Evolutionary conservation across 2,888 invertebrate species (phyloP).

Genomic region (Conchocele bisecta): DNA sequence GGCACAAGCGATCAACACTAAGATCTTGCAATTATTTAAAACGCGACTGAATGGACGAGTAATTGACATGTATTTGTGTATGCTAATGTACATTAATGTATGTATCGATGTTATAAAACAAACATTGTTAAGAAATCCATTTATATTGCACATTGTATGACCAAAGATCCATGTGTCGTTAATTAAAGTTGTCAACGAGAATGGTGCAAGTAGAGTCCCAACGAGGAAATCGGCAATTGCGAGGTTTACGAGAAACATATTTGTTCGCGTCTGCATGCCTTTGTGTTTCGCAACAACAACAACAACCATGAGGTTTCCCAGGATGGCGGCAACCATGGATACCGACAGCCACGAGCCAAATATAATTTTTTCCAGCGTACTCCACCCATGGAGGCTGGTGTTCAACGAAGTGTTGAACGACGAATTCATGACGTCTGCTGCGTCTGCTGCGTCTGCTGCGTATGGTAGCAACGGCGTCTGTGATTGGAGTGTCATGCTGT

Average conservation of each 20-base stretch:
- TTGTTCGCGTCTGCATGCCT: conserved; percentile 83
- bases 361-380: conserved; percentile 66
- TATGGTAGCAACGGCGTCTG: not conserved
- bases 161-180: conserved; percentile 82
- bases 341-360: conserved; percentile 77
- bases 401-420: not conserved
- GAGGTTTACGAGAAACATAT: conserved; percentile 83
- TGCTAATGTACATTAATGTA: conserved; percentile 83
- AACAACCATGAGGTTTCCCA: conserved; percentile 83
- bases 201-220: conserved; percentile 82
- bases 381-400: conserved; percentile 11
- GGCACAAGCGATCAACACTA: conserved; percentile 81
- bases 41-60: conserved; percentile 82
- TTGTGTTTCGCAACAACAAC: conserved; percentile 81
- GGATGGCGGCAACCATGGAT: conserved; percentile 80
- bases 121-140: conserved; percentile 82
- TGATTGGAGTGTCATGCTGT: not conserved
- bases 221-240: conserved; percentile 83
- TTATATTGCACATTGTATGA: conserved; percentile 79
- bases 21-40: conserved; percentile 80
- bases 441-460: not conserved
- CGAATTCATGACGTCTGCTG: not conserved
- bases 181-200: conserved; percentile 82
- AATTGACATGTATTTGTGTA: conserved; percentile 83
- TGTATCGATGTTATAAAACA: conserved; percentile 83